Evolutionary conservation across 1,140 invertebrate species (phyloP).

Genomic region (Monochamus saltuarius): DNA sequence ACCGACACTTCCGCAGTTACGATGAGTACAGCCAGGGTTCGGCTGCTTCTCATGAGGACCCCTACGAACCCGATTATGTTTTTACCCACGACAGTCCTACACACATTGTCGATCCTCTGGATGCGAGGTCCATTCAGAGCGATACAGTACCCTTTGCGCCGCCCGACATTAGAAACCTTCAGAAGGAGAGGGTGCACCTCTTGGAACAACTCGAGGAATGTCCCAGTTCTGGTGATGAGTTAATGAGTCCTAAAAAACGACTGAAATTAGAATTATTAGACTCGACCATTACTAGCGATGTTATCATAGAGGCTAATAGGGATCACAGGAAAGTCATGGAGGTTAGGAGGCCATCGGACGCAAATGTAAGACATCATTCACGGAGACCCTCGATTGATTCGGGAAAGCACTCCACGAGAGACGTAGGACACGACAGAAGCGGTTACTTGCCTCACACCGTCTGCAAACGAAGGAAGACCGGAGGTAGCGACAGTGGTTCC

Average conservation of each 20-base stretch:
- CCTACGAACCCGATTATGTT: slow-evolving; percentile 52
- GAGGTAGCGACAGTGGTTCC: slow-evolving; percentile 49
- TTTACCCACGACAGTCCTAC: slow-evolving; percentile 33
- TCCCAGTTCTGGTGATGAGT: slow-evolving; percentile 69
- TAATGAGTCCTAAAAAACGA: slow-evolving; percentile 65
- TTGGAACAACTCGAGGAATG: slow-evolving; percentile 72
- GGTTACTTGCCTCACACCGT: slow-evolving; percentile 47
- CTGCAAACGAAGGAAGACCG: slow-evolving; percentile 52
- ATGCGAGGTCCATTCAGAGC: slow-evolving; percentile 43
- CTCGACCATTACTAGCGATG: slow-evolving; percentile 50
- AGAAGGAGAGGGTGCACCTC: slow-evolving; percentile 70
- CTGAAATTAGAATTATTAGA: slow-evolving; percentile 61
- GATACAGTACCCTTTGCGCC: slow-evolving; percentile 42
- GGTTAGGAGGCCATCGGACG: slow-evolving; percentile 57
- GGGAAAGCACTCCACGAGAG: slow-evolving; percentile 19
- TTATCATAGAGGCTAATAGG: slow-evolving; percentile 50
- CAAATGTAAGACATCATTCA: slow-evolving; percentile 54
- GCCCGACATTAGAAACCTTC: slow-evolving; percentile 65
- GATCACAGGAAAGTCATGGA: slow-evolving; percentile 59
- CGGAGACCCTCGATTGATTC: slow-evolving; percentile 57
- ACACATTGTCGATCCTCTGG: slow-evolving; percentile 38
- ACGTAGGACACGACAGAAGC: slow-evolving; percentile 37
- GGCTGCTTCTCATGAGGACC: slow-evolving; percentile 63
- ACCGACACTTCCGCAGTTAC: slow-evolving; percentile 60
- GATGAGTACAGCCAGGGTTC: slow-evolving; percentile 68